A percentile compares a stretch with the other conserved stretches of the same genome.
Evolutionary conservation across 2,888 invertebrate species (phyloP).

Genomic region (Uropetala carovei): DNA sequence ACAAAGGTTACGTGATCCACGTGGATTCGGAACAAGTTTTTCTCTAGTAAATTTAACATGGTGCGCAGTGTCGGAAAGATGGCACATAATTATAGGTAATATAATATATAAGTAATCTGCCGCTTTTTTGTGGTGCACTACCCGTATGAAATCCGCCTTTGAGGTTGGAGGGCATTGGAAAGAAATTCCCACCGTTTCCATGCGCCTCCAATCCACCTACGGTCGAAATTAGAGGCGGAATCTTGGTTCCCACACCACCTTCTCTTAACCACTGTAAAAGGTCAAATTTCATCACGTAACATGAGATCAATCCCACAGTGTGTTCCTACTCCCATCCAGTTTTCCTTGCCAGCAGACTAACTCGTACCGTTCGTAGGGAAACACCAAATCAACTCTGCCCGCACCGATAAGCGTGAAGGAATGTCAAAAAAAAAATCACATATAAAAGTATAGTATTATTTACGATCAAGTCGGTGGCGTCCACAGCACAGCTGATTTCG

Average conservation of each 20-base stretch:
- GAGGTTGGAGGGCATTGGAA: not conserved
- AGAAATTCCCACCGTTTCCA: slow-evolving; percentile 4
- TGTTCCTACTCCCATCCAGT: not conserved
- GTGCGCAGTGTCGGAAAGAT: too few relatives aligned
- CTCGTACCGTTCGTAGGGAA: not conserved
- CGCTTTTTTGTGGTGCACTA: not conserved
- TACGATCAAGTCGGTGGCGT: not conserved
- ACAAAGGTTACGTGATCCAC: not conserved
- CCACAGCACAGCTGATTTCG: not conserved
- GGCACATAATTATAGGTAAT: not conserved
- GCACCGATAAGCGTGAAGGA: slow-evolving; percentile 49
- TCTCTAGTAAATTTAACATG: too few relatives aligned
- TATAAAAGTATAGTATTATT: slow-evolving; percentile 20
- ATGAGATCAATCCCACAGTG: slow-evolving; percentile 20
- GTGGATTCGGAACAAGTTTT: too few relatives aligned
- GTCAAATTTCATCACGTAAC: slow-evolving; percentile 53
- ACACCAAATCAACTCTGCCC: slow-evolving; percentile 13
- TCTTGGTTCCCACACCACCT: not conserved
- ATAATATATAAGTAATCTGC: not conserved
- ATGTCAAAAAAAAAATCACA: not conserved
- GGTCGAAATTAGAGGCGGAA: not conserved
- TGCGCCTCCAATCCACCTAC: not conserved
- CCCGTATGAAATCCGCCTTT: not conserved
- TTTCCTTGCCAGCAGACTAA: not conserved
- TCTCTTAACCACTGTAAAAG: slow-evolving; percentile 44